Base-by-base conservation (phyloP, 2,113 vertebrate species). In the Picathartes gymnocephalus region DNA sequence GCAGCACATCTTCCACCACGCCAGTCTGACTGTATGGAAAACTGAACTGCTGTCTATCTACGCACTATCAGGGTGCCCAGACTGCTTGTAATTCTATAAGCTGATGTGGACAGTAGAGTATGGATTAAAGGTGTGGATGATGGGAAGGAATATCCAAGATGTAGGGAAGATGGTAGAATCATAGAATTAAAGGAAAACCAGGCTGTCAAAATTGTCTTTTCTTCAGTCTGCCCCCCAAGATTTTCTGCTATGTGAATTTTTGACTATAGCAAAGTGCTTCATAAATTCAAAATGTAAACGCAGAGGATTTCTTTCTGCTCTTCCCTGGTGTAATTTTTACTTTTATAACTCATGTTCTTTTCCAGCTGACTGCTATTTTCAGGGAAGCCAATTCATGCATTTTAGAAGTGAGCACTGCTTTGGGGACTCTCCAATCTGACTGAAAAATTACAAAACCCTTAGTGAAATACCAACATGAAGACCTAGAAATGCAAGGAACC, bases 341-440 rank as follows among this genome's bases (percentile, higher is more conserved):
- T 93, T 94, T 64, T 61, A 33, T 57, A 81, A 80, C 58, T 93
- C 85, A 45, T 86, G 68, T 51, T 83, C 62, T 88, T 81, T 97
- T 93, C 77, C 80, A 93, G 20, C 71, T 39, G 68, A 92, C 14
- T 89, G 69, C 69, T 81, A 7, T 86, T 93, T 92, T 60, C 80
- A 88, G 58, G 33, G 60, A 94, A 86, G 64, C 47, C 54, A 69
- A 44, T 73, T 92, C 39, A 45, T 90, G 68, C 18, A 17, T 87
- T 95, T 83, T 57, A 88, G 73, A 93, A 37, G 24, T 31, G 44
- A 86, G 40, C 45, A 85, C 61, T 69, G 51, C 57, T 86, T 87
- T 6, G 9, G 48, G 40, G 91, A 44, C 57, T 76, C 53, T 89
- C 35, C 68, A 48, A n/a, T 79, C 53, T 82, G 53, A 79, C 27